A percentile compares a stretch with the other conserved stretches of the same genome.
Conservation (phyloP, 1,140 invertebrate genomes). For the Tetramorium alpestre region DNA sequence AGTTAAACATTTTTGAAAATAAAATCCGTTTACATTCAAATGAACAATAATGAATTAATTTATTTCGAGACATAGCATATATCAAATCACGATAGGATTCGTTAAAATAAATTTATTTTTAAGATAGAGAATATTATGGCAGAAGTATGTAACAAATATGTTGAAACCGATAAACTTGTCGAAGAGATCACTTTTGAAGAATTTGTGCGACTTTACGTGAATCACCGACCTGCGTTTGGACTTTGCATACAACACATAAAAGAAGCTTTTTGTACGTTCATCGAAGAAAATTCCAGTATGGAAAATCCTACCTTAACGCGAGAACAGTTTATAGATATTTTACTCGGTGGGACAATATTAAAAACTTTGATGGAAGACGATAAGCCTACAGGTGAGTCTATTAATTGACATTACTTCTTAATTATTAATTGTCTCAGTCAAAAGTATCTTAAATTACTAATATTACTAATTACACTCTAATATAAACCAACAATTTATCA, state of each 20-base stretch:
- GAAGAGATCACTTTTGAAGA: constrained; percentile 89
- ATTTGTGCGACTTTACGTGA: constrained; percentile 90
- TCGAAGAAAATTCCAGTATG: background rate
- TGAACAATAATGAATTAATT: background rate
- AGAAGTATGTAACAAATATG: constrained; percentile 88
- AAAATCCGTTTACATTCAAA: background rate
- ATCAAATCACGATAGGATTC: background rate
- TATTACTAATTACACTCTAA: background rate
- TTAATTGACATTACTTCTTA: background rate
- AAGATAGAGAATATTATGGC: constrained; percentile 90
- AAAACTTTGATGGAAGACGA: background rate
- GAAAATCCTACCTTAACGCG: constrained; percentile 68
- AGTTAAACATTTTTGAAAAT: background rate
- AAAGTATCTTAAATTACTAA: too few relatives aligned
- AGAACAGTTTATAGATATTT: constrained; percentile 68
- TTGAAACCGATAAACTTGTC: constrained; percentile 84
- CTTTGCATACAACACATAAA: constrained; percentile 79
- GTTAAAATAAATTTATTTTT: constrained; percentile 25
- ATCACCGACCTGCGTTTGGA: constrained; percentile 89
- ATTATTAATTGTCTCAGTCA: background rate
- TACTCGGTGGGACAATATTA: constrained; percentile 57
- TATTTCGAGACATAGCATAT: background rate
- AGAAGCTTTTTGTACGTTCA: constrained; percentile 72
- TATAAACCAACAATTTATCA: background rate
- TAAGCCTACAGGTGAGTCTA: constrained; percentile 31